These are phyloP conservation scores for Mylabris sibirica DNA, from an alignment of 2,888 invertebrate genomes.

Conservation along the genomic window DNA sequence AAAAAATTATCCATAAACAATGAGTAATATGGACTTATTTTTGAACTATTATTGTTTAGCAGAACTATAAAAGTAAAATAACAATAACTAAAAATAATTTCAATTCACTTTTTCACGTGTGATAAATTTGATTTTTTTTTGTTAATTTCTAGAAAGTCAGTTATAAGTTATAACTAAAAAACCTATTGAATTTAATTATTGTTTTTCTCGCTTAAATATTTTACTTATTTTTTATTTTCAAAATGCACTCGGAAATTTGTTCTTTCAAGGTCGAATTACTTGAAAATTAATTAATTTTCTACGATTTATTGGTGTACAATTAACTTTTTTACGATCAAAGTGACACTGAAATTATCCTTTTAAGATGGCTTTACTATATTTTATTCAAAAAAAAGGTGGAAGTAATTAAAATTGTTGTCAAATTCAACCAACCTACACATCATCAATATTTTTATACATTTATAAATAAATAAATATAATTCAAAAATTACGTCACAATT, in stretches of 20 bases:
- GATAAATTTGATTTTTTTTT: neutral
- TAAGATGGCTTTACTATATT: neutral
- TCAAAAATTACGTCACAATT: too few species aligned
- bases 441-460: slow-evolving; percentile 8
- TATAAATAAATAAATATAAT: neutral
- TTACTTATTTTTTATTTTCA: too few species aligned
- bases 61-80: neutral
- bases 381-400: neutral
- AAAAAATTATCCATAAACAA: too few species aligned
- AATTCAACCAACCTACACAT: neutral
- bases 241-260: too few species aligned
- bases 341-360: neutral
- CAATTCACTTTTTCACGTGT: neutral
- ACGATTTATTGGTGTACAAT: neutral
- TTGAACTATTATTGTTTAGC: too few species aligned
- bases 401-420: neutral
- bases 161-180: neutral
- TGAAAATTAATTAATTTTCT: neutral
- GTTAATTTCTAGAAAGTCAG: neutral
- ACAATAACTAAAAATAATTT: neutral
- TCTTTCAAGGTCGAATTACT: neutral
- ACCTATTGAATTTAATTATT: too few species aligned
- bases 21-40: too few species aligned
- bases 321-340: too few species aligned
- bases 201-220: too few species aligned